Base-by-base conservation (phyloP, 1,140 invertebrate genomes). In the Drosophila tristis region DNA sequence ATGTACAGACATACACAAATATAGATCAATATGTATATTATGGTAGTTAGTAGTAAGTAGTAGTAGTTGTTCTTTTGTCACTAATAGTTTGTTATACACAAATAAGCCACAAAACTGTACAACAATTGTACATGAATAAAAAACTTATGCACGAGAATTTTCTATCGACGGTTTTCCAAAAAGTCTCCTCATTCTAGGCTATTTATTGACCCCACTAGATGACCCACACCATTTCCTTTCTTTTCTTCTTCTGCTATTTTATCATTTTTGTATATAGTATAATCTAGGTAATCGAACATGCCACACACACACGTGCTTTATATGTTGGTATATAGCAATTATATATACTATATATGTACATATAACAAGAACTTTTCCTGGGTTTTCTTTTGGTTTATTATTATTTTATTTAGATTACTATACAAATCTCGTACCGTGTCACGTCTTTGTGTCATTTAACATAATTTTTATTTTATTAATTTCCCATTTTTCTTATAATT, bases 71-170 rank as follows among this genome's bases (percentile, higher is more conserved):
- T 65, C 31, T 49, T 60, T 77, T 63, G 66, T 81, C 57, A 66
- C 48, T 80, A 64, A 76, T 76, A 80, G 73, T 86, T 54, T 20
- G 72, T 75, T 75, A 81, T 87, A 86, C 82, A 86, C 82, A 86
- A 86, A 86, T 86, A 86, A 86, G 81, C 81, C 81, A 86, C 81
- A 87, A 86, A 76, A 76, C 64, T 80, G 80, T 85, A 86, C 80
- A 76, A 76, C 57, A 76, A 75, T 76, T 75, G 77, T 71, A 82
- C 61, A 75, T 74, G 59, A 74, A 85, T 73, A 75, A 82, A 84
- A 85, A 82, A 80, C 77, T 77, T 85, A 86, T 86, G 66, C 78
- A 74, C 77, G 64, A 78, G 77, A 85, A 81, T 78, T 87, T 35
- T 35, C 31, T 87, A 68, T 70, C 81, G 81, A 86, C 81, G 81